These are phyloP conservation scores for Aphelenchoides fujianensis DNA, from an alignment of 1,140 invertebrate genomes.

Conservation along the genomic window DNA sequence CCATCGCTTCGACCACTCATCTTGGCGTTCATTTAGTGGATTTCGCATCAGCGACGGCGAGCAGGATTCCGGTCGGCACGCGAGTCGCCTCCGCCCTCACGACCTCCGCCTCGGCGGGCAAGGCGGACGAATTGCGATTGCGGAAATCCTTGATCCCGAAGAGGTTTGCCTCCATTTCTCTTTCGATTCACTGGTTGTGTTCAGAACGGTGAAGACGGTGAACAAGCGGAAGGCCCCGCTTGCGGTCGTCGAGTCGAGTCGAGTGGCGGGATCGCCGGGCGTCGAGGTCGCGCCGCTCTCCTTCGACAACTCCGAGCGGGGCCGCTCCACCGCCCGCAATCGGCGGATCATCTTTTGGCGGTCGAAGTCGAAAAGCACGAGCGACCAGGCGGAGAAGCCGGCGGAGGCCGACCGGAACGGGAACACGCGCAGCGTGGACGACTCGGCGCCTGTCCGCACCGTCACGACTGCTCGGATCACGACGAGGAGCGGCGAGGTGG, in stretches of 20 bases:
- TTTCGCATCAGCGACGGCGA: conserved; percentile 14
- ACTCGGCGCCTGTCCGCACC: neutral
- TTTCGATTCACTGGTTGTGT: neutral
- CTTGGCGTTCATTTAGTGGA: conserved; percentile 8
- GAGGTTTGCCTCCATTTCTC: neutral
- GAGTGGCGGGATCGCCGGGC: conserved; percentile 23
- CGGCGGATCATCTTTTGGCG: conserved; percentile 13
- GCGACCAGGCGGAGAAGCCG: neutral
- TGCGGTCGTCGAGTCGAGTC: conserved; percentile 16
- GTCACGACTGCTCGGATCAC: conserved; percentile 23
- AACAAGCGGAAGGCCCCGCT: conserved; percentile 20
- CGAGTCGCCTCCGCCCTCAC: neutral
- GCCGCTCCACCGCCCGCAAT: neutral
- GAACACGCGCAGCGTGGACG: neutral
- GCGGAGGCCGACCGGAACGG: neutral
- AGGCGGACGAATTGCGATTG: conserved; percentile 11
- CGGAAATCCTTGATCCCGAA: conserved; percentile 17
- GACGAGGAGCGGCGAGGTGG: conserved; percentile 6
- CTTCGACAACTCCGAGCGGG: neutral
- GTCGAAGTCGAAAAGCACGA: conserved; percentile 10
- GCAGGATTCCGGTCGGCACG: neutral
- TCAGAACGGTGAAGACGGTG: conserved; percentile 7
- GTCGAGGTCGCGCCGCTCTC: conserved; percentile 22
- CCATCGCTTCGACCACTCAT: neutral
- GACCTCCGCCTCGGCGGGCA: neutral